These are phyloP conservation scores for Gephyroberyx darwinii DNA, from an alignment of 2,797 vertebrate species.

Conservation along the genomic window DNA sequence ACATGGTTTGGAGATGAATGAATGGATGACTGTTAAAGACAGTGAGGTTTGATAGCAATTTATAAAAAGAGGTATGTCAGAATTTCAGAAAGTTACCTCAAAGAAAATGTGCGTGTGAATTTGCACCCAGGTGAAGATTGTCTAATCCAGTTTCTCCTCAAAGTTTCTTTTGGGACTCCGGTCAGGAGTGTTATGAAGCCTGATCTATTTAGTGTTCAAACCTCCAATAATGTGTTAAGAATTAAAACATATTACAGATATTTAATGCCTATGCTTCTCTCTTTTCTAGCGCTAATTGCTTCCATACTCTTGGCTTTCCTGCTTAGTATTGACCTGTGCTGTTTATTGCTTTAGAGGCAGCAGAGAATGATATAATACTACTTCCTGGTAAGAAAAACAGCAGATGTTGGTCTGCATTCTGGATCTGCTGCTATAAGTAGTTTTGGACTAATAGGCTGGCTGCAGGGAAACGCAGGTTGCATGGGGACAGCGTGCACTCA, in stretches of 20 bases:
- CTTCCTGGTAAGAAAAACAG: constrained; percentile 60
- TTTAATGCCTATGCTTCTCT: constrained; percentile 50
- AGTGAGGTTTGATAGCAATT: neutral
- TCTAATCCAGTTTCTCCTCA: constrained; percentile 6
- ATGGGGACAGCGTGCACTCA: constrained; percentile 32
- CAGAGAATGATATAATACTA: constrained; percentile 54
- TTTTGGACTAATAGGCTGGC: constrained; percentile 31
- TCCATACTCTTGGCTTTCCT: constrained; percentile 79
- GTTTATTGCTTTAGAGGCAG: constrained; percentile 81
- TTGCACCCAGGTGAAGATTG: constrained; percentile 3
- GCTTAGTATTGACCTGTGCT: constrained; percentile 75
- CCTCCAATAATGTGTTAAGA: constrained; percentile 15
- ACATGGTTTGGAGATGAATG: neutral
- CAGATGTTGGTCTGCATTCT: constrained; percentile 45
- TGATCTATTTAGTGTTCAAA: constrained; percentile 20
- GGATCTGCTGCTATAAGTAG: constrained; percentile 38
- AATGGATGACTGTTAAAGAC: no score
- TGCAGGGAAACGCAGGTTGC: constrained; percentile 35
- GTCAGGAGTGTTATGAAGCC: no score
- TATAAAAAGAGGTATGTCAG: constrained; percentile 24
- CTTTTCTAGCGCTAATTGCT: constrained; percentile 77
- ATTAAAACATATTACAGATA: constrained; percentile 52
- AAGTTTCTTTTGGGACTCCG: neutral
- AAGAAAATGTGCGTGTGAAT: neutral
- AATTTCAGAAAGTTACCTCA: neutral